A percentile compares a stretch with the other conserved stretches of the same genome.
phyloP scores from a whole-genome alignment of 1,140 invertebrate species.

The Zaprionus gabonicus region DNA sequence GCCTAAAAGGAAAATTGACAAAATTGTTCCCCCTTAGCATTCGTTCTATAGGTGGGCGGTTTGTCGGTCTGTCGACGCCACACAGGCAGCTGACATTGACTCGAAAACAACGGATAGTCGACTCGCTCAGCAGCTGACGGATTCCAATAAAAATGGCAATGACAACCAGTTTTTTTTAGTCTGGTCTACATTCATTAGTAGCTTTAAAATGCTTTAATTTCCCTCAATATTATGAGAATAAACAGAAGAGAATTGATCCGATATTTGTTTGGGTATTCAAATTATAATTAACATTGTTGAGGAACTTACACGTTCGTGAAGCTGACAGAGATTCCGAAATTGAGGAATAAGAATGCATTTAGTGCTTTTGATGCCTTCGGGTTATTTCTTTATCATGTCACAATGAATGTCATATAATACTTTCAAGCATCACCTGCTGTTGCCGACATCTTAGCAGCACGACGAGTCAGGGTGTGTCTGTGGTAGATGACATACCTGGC shows the following conservation, averaged over 20 bases:
- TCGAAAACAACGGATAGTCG: constrained; percentile 8
- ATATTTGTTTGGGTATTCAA: background rate
- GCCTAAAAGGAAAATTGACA: background rate
- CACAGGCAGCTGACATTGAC: constrained; percentile 14
- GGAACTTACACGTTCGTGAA: background rate
- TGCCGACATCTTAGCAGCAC: background rate
- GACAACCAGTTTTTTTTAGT: background rate
- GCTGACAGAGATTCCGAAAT: background rate
- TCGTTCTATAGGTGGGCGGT: background rate
- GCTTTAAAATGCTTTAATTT: background rate
- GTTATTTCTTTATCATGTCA: background rate
- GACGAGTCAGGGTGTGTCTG: background rate
- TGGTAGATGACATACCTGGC: background rate
- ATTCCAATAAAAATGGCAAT: background rate
- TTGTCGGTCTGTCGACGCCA: background rate
- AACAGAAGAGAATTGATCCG: background rate
- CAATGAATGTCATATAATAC: background rate
- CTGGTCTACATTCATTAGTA: constrained; percentile 1
- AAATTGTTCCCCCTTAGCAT: background rate
- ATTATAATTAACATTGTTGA: background rate
- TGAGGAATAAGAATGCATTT: background rate
- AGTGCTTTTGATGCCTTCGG: background rate
- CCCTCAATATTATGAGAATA: no score
- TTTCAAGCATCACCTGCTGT: background rate
- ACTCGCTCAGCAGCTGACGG: background rate